Conservation (phyloP, 1,140 invertebrate genomes). For the Drosophila repleta region DNA sequence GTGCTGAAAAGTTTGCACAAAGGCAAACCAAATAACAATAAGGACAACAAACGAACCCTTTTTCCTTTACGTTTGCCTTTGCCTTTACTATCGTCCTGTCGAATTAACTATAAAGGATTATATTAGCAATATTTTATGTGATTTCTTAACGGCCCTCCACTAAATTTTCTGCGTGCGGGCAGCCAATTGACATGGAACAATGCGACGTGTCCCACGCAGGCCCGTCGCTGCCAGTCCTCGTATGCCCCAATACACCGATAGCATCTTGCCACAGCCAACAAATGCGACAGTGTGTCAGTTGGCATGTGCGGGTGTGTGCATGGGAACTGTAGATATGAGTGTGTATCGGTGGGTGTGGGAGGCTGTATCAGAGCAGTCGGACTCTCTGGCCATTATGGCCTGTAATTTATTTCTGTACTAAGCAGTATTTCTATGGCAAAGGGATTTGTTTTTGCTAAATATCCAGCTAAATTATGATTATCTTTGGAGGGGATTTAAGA, state of each 20-base stretch:
- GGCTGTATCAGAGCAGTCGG: constrained; percentile 23
- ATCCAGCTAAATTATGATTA: neutral
- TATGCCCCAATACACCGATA: constrained; percentile 29
- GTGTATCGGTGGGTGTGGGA: constrained; percentile 1
- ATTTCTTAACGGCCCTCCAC: constrained; percentile 43
- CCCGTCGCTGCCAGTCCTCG: neutral
- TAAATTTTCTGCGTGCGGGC: constrained; percentile 24
- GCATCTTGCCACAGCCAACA: constrained; percentile 44
- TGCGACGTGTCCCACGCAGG: constrained; percentile 26
- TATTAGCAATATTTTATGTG: constrained; percentile 61
- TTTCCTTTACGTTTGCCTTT: constrained; percentile 6
- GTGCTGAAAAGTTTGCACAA: constrained; percentile 43
- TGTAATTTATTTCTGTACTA: constrained; percentile 51
- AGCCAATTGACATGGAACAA: constrained; percentile 51
- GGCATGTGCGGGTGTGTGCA: constrained; percentile 6
- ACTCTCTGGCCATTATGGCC: constrained; percentile 37
- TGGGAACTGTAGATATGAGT: constrained; percentile 1
- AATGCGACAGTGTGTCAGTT: constrained; percentile 42
- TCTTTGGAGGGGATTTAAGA: too few relatives aligned
- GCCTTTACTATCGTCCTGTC: constrained; percentile 35
- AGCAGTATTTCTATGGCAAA: neutral
- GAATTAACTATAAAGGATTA: constrained; percentile 57
- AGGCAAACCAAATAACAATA: constrained; percentile 21
- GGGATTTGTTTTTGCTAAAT: constrained; percentile 10
- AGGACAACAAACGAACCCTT: constrained; percentile 47